phyloP scores from a whole-genome alignment of 2,888 invertebrate species.

The Lathronympha strigana region DNA sequence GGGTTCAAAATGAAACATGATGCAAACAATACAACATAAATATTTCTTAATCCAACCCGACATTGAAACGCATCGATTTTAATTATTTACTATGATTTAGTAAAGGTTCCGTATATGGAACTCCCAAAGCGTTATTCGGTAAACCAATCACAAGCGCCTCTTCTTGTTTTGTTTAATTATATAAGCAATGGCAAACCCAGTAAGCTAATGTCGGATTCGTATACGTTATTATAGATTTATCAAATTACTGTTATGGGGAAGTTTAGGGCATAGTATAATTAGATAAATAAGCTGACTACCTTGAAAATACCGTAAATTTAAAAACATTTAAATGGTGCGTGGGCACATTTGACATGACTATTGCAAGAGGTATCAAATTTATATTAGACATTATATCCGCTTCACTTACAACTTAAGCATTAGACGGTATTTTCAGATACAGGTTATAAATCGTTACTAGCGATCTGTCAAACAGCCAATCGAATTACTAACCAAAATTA shows the following conservation, averaged over 20 bases:
- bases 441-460: constrained; percentile 8
- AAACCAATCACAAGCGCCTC: constrained; percentile 81
- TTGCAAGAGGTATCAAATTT: too few species aligned
- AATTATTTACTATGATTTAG: constrained; percentile 33
- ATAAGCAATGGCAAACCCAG: constrained; percentile 77
- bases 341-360: too few species aligned
- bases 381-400: too few species aligned
- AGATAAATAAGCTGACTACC: constrained; percentile 9
- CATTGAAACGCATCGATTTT: constrained; percentile 59
- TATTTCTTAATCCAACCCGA: constrained; percentile 73
- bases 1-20: constrained; percentile 50
- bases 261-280: constrained; percentile 23
- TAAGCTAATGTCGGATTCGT: constrained; percentile 79
- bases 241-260: constrained; percentile 48
- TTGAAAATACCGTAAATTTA: neutral
- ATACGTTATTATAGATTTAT: constrained; percentile 36
- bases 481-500: neutral
- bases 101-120: constrained; percentile 42
- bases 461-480: constrained; percentile 6
- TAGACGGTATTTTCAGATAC: constrained; percentile 1
- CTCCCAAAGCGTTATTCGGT: constrained; percentile 70
- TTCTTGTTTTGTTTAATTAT: constrained; percentile 50
- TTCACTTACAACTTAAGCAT: neutral
- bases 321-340: too few species aligned
- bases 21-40: constrained; percentile 58